Conservation (phyloP, 2,888 invertebrate genomes). For the Digitonthophagus gazella region DNA sequence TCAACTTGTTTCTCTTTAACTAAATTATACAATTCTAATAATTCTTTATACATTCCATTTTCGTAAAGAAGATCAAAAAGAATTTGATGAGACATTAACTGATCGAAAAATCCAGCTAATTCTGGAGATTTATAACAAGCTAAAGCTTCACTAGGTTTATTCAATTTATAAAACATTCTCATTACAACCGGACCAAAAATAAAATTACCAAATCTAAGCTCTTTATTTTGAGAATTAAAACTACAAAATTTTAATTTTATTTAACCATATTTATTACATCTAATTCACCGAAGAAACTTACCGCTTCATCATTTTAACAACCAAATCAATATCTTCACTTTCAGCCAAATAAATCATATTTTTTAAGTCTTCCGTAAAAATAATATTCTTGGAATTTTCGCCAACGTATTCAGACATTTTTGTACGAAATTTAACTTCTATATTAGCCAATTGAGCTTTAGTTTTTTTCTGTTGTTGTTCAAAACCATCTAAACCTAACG, state of each 20-base stretch:
- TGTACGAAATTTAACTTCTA: constrained; percentile 63
- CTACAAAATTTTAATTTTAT: constrained; percentile 49
- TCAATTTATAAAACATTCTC: constrained; percentile 71
- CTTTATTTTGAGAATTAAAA: constrained; percentile 68
- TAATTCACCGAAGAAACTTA: constrained; percentile 44
- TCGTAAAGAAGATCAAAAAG: constrained; percentile 70
- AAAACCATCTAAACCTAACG: constrained; percentile 65
- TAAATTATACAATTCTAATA: constrained; percentile 62
- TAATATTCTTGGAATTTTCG: constrained; percentile 60
- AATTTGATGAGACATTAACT: constrained; percentile 65
- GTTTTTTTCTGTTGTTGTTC: constrained; percentile 55
- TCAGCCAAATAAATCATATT: constrained; percentile 73
- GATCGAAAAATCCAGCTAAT: constrained; percentile 69
- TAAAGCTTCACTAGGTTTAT: constrained; percentile 67
- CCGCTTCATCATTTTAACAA: constrained; percentile 70
- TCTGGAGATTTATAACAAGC: constrained; percentile 63
- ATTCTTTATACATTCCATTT: constrained; percentile 65
- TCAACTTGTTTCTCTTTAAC: constrained; percentile 62
- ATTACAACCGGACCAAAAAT: constrained; percentile 81
- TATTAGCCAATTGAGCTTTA: constrained; percentile 60
- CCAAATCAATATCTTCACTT: constrained; percentile 62
- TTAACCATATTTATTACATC: background rate
- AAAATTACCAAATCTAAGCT: constrained; percentile 74
- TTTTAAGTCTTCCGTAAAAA: constrained; percentile 84
- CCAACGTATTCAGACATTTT: constrained; percentile 68